Conservation (phyloP, 2,113 vertebrate species). For the Holacanthus passer region DNA sequence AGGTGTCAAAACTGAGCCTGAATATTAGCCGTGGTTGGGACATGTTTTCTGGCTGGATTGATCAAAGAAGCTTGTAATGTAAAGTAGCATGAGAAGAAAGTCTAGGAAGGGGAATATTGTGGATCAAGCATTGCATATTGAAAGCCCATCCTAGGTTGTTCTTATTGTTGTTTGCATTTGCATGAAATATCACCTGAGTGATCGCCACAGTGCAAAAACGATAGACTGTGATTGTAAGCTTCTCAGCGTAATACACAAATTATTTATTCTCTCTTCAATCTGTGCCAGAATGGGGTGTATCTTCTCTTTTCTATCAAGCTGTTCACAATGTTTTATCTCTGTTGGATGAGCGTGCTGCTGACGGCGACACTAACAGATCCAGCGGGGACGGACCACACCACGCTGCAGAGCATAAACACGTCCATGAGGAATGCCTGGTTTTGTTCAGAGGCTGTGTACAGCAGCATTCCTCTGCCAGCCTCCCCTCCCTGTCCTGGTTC, state of each 20-base stretch:
- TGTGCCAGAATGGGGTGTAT: neutral
- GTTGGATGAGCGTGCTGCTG: constrained; percentile 48
- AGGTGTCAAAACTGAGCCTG: neutral
- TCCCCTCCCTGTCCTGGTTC: constrained; percentile 65
- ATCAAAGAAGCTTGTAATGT: neutral
- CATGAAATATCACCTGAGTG: neutral
- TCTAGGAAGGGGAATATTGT: neutral
- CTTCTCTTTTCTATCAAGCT: neutral
- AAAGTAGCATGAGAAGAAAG: neutral
- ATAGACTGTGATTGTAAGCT: neutral
- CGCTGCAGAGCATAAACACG: constrained; percentile 71
- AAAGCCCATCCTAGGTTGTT: neutral
- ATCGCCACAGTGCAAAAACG: neutral
- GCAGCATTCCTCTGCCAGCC: constrained; percentile 66
- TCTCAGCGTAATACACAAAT: neutral
- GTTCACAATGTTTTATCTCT: constrained; percentile 44
- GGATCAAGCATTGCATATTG: neutral
- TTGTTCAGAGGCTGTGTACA: constrained; percentile 67
- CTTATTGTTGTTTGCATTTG: neutral
- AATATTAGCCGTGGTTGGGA: constrained; percentile 4
- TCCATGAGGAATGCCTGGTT: constrained; percentile 79
- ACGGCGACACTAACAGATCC: constrained; percentile 28
- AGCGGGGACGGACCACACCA: constrained; percentile 65
- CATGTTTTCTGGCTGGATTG: neutral
- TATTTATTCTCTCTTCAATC: neutral